Evolutionary conservation across 53 echinoderm and acorn worm species (phyloP).

Genomic region (Hippasteria phrygiana): DNA sequence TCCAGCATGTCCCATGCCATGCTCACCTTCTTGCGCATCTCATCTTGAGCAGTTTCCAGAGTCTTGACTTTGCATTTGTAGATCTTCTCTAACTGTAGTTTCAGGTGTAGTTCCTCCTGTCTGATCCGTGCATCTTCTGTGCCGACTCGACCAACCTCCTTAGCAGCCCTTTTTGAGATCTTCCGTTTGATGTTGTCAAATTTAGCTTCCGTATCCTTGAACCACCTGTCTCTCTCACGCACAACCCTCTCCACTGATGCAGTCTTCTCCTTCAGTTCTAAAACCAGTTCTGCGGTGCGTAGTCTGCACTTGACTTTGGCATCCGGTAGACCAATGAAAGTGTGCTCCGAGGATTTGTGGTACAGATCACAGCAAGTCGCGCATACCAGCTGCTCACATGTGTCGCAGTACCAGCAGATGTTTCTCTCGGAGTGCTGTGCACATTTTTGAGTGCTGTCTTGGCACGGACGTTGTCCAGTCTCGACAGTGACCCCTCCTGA

Average conservation of each 20-base stretch:
- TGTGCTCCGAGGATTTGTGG: neutral
- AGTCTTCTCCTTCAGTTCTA: neutral
- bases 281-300: neutral
- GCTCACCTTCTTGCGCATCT: neutral
- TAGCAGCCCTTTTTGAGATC: neutral
- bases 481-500: neutral
- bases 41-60: neutral
- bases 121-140: neutral
- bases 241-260: neutral
- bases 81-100: neutral
- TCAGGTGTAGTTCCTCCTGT: neutral
- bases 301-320: neutral
- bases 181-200: neutral
- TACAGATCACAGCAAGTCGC: neutral
- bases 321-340: neutral
- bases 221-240: neutral
- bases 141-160: neutral
- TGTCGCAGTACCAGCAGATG: conserved; percentile 25
- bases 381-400: conserved; percentile 44
- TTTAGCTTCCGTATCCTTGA: neutral
- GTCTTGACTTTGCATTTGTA: conserved; percentile 11
- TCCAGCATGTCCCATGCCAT: neutral
- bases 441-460: neutral
- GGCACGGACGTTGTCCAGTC: neutral
- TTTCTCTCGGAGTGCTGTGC: neutral